A percentile compares a stretch with the other conserved stretches of the same genome.
Conservation (phyloP, 2,113 vertebrate species). For the Seriola dumerili region DNA sequence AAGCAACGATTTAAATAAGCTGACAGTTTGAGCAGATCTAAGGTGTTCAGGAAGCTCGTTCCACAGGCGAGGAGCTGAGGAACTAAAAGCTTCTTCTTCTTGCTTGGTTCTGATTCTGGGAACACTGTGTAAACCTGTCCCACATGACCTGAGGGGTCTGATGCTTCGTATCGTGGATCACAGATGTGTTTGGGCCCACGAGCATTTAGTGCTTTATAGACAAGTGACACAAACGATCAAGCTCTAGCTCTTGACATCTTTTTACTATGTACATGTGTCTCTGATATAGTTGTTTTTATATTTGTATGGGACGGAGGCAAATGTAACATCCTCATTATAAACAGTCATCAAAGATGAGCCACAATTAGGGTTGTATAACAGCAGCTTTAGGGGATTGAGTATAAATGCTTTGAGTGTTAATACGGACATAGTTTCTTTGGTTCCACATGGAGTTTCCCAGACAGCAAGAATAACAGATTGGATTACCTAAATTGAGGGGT, state of each 20-base stretch:
- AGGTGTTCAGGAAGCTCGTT: no score
- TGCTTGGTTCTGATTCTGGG: no score
- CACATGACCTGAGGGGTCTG: no score
- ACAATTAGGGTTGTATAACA: constrained; percentile 22
- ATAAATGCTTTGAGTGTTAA: constrained; percentile 34
- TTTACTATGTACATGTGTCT: not conserved
- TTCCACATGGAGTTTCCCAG: constrained; percentile 60
- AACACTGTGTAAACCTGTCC: no score
- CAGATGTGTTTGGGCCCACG: no score
- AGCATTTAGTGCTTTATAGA: no score
- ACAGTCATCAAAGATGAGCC: constrained; percentile 8
- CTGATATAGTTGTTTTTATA: not conserved
- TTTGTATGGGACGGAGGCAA: constrained; percentile 1
- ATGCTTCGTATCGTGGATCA: no score
- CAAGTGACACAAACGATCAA: no score
- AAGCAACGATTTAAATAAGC: no score
- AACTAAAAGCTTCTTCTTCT: no score
- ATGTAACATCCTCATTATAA: constrained; percentile 19
- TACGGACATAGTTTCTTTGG: constrained; percentile 37
- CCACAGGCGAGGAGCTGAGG: no score
- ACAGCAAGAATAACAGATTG: constrained; percentile 59
- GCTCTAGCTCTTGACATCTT: not conserved
- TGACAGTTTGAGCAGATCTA: no score
- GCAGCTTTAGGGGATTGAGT: not conserved
- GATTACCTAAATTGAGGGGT: constrained; percentile 69